Evolutionary conservation across 2,797 vertebrate genomes (phyloP), one percentile per base, ranked within the genome.

Genomic region (Sebastes minor): DNA sequence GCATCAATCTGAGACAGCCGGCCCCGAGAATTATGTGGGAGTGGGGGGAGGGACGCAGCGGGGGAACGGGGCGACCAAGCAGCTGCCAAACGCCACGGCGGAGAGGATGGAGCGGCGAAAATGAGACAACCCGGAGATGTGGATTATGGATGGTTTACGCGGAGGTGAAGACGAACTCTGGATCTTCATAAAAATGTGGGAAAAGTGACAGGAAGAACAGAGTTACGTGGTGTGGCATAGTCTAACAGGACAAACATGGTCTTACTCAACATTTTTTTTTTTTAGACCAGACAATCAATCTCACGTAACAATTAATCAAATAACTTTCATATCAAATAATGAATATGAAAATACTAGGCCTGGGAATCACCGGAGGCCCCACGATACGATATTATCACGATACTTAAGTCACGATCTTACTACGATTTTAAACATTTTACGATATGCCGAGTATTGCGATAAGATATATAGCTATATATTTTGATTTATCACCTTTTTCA

Each of bases 1-100:
- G 86, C 66, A 83, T 90, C 88, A 85, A 74, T 86, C 72, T 30
- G 72, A 81, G 69, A 86, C 87, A 82, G 86, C 67, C 78, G 80
- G 88, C 78, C 79, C 81, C 42, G 80, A 82, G 84, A 89, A 81
- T 92, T 86, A 89, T 49, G 27, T 74, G 53, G 63, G 3, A 14
- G 2, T 1, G 30, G 4, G 5, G 3, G 4, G 8, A 28, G 62
- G 5, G 22, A 5, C 25, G 46, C 35, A 38, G 82, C 59, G 38
- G 60, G 56, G 12, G 27, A 67, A 25, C 0, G 25, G 25, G 61
- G 63, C 12, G 3, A 63, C 56, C 7, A 32, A 83, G 77, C 88
- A 88, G 88, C 85, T 89, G 91, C 86, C 84, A 82, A 71, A 78
- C 22, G n/a, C 30, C 13, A 53, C 76, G 32, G 76, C 38, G 9